phyloP scores from a whole-genome alignment of 1,140 invertebrate species.

The Temnothorax longispinosus region DNA sequence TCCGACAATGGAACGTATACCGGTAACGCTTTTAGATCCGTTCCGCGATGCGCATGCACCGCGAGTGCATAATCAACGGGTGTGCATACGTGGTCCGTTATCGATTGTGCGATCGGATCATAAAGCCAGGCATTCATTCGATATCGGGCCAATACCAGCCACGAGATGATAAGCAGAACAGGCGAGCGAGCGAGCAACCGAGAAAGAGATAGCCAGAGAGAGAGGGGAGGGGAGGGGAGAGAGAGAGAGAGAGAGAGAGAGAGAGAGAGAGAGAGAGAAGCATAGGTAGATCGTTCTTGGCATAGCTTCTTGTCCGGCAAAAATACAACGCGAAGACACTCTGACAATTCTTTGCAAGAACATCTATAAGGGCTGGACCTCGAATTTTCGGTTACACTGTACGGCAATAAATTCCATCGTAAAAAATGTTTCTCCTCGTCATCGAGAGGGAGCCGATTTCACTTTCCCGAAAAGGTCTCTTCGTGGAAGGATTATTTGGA shows the following conservation, averaged over 20 bases:
- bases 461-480: not conserved
- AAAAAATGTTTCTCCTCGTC: not conserved
- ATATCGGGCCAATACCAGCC: slow-evolving; percentile 83
- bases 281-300: slow-evolving; percentile 81
- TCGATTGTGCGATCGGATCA: slow-evolving; percentile 81
- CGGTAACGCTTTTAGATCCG: slow-evolving; percentile 43
- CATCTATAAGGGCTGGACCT: not conserved
- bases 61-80: slow-evolving; percentile 60
- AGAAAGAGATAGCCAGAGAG: not conserved
- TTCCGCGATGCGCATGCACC: slow-evolving; percentile 43
- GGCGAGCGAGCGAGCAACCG: slow-evolving; percentile 63
- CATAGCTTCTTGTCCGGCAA: slow-evolving; percentile 77
- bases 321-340: not conserved
- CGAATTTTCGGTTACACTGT: not conserved
- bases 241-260: slow-evolving; percentile 24
- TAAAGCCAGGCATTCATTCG: slow-evolving; percentile 84
- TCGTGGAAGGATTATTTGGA: slow-evolving; percentile 17
- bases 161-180: slow-evolving; percentile 83
- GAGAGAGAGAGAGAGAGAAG: not conserved
- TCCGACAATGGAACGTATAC: slow-evolving; percentile 13
- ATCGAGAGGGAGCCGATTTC: not conserved
- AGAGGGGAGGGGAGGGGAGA: not conserved
- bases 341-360: slow-evolving; percentile 58
- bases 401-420: slow-evolving; percentile 12
- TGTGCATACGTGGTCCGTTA: slow-evolving; percentile 67